phyloP scores from a whole-genome alignment of 2,888 invertebrate genomes.

The Pteria penguin region DNA sequence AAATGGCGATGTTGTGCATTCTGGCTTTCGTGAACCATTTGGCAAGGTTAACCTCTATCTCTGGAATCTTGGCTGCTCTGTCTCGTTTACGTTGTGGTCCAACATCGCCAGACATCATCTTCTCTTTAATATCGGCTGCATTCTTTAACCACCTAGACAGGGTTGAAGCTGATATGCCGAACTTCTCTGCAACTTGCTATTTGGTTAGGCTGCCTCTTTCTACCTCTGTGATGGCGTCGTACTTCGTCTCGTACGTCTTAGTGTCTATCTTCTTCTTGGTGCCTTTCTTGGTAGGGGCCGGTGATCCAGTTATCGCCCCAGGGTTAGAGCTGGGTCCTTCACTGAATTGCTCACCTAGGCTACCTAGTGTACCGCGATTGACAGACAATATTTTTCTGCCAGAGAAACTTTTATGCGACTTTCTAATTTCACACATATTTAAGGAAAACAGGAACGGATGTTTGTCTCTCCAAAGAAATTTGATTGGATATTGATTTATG shows the following conservation, averaged over 20 bases:
- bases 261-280: neutral
- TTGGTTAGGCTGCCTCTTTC: conserved; percentile 34
- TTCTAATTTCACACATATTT: too few species aligned
- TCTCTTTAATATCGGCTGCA: conserved; percentile 32
- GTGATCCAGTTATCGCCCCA: neutral
- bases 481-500: too few species aligned
- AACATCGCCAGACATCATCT: conserved; percentile 20
- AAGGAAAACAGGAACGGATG: too few species aligned
- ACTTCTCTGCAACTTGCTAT: conserved; percentile 41
- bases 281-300: neutral
- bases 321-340: neutral
- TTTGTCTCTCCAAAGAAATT: too few species aligned
- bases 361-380: too few species aligned
- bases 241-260: conserved; percentile 29
- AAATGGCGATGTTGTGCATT: conserved; percentile 28
- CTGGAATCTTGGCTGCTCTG: conserved; percentile 22
- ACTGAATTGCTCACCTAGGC: neutral
- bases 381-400: too few species aligned
- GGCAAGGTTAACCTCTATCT: neutral
- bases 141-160: conserved; percentile 50
- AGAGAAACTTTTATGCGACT: too few species aligned
- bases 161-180: conserved; percentile 39
- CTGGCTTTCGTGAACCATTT: conserved; percentile 20
- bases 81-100: conserved; percentile 33
- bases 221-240: conserved; percentile 43